Percentiles rank a stretch among this genome's conserved stretches.
These are phyloP conservation scores for Pristionchus exspectatus DNA, from an alignment of 2,888 invertebrate species.

Conservation along the genomic window DNA sequence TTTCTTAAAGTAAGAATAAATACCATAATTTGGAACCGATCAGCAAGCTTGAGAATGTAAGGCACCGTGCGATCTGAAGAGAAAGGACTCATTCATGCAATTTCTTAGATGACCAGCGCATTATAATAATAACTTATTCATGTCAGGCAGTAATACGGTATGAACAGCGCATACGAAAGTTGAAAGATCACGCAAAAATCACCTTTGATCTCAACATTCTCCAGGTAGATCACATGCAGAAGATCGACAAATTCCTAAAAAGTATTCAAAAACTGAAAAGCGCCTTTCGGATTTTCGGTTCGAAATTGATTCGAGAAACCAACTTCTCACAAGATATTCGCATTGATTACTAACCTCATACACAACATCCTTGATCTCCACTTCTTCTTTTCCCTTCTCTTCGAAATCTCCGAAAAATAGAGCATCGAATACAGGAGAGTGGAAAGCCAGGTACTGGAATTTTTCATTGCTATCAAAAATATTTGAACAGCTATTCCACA, in stretches of 20 bases:
- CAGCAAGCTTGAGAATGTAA: background rate
- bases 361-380: background rate
- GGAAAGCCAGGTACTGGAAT: background rate
- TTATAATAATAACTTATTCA: too few relatives aligned
- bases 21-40: background rate
- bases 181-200: background rate
- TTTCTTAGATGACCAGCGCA: background rate
- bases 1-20: background rate
- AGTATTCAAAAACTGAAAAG: background rate
- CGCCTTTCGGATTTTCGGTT: too few relatives aligned
- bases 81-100: background rate
- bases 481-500: too few relatives aligned
- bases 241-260: background rate
- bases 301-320: too few relatives aligned
- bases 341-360: background rate
- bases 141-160: too few relatives aligned
- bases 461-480: too few relatives aligned
- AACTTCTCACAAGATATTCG: too few relatives aligned
- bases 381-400: background rate
- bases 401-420: background rate
- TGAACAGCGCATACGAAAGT: too few relatives aligned
- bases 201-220: background rate
- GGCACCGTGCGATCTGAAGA: background rate
- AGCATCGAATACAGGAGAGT: background rate
- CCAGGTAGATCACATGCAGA: conserved; percentile 3